These are phyloP conservation scores for Chionis minor DNA, from an alignment of 2,113 vertebrate species.

Conservation along the genomic window DNA sequence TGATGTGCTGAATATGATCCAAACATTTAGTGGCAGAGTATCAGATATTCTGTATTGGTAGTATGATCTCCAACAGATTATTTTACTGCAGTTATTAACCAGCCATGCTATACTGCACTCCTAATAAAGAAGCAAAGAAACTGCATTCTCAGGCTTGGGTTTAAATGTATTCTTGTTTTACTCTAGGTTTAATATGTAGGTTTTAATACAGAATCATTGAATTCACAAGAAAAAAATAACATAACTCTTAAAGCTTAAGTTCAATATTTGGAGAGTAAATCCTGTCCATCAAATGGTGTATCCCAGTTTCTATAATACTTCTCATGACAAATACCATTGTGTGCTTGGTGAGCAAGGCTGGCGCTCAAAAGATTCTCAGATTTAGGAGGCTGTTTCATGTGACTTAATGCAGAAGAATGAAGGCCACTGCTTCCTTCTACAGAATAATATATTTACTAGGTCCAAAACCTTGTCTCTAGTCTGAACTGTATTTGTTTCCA, in stretches of 20 bases:
- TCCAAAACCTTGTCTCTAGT: neutral
- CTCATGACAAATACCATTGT: neutral
- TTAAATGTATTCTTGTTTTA: neutral
- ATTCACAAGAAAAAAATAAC: neutral
- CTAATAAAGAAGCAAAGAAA: neutral
- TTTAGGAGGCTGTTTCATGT: neutral
- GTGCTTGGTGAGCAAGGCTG: neutral
- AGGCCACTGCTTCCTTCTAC: neutral
- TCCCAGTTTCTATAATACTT: neutral
- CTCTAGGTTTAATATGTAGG: neutral
- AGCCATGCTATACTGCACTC: neutral
- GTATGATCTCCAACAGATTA: neutral
- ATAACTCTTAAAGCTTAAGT: neutral
- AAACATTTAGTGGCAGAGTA: neutral
- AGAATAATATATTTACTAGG: neutral
- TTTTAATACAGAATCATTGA: neutral
- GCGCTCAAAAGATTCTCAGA: neutral
- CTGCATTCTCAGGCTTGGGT: neutral
- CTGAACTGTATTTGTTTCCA: neutral
- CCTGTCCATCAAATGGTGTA: neutral
- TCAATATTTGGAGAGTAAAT: neutral
- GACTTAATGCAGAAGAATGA: neutral
- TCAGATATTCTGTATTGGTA: neutral
- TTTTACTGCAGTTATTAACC: neutral
- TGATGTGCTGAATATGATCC: neutral